Base-by-base conservation (phyloP, 2,797 vertebrate genomes). In the Gallirallus australis region DNA sequence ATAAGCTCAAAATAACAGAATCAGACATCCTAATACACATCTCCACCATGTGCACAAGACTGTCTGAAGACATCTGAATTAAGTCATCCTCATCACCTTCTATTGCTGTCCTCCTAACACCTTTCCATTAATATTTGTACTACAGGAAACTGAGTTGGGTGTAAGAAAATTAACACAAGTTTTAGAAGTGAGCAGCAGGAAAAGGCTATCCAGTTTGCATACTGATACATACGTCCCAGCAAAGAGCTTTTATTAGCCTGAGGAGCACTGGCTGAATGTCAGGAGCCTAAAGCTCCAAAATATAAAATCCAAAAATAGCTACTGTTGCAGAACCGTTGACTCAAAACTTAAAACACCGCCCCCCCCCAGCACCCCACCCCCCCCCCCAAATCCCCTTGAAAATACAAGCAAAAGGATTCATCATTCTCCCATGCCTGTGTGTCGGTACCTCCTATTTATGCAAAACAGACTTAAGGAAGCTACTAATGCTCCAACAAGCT, bases 391-490 rank as follows among this genome's bases (percentile, higher is more conserved):
- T 8, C 14, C 48, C 9, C 48, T 57, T 68, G 68, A 92, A 93
- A 93, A 77, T 24, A 5, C 12, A 66, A 78, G 39, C 1, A 4
- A 95, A 94, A 75, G 16, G 17, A 88, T 80, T 77, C 9, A 21
- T 40, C 31, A 18, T 78, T 88, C 14, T 80, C 64, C 65, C 25
- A 19, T 60, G 93, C 72, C 47, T 45, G 69, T 35, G 4, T 28
- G n/a, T 47, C 59, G 68, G n/a, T 30, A 42, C 15, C 20, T 68
- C 15, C 57, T 42, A 18, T 63, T 86, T 79, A 91, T 37, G 48
- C 59, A 63, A 88, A 90, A 48, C 13, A 66, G 59, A 79, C 65
- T 70, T 57, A 82, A 94, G 35, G 33, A 95, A 90, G 54, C n/a
- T 63, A 60, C 52, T 92, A 90, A 64, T 60, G 18, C 61, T 73